Conservation (phyloP, 2,797 vertebrate species). For the Buceros bicornis region DNA sequence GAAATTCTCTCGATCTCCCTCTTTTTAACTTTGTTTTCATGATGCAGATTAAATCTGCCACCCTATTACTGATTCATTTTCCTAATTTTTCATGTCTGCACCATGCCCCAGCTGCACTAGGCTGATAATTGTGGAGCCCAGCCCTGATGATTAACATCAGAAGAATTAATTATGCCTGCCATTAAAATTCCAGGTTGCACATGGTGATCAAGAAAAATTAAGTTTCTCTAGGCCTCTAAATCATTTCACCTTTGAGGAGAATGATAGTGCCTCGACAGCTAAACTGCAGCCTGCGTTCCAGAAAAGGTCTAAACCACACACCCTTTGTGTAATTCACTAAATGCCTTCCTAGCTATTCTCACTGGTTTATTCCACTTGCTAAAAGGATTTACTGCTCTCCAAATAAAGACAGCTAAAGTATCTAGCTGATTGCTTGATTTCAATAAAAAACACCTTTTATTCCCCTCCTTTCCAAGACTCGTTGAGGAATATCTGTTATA, state of each 20-base stretch:
- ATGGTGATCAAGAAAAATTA: constrained; percentile 99
- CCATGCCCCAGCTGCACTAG: constrained; percentile 99
- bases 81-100: constrained; percentile 99
- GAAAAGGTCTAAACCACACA: constrained; percentile 88
- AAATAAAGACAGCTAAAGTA: constrained; percentile 56
- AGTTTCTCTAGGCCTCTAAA: constrained; percentile 99
- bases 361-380: constrained; percentile 56
- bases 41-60: constrained; percentile 99
- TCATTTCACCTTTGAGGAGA: constrained; percentile 99
- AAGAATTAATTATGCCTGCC: constrained; percentile 99
- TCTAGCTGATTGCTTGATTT: constrained; percentile 40
- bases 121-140: constrained; percentile 99
- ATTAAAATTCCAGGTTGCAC: constrained; percentile 99
- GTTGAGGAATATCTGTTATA: constrained; percentile 52
- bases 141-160: constrained; percentile 99
- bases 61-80: constrained; percentile 99
- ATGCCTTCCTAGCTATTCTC: constrained; percentile 69
- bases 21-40: constrained; percentile 99
- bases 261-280: constrained; percentile 93
- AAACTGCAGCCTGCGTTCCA: constrained; percentile 81
- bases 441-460: not conserved
- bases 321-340: constrained; percentile 81
- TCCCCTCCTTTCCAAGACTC: not conserved
- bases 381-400: constrained; percentile 72
- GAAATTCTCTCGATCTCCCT: constrained; percentile 92